Percentiles rank a stretch among this genome's conserved stretches.
These are phyloP conservation scores for Anabas testudineus DNA, from an alignment of 2,797 vertebrate genomes.

Conservation along the genomic window DNA sequence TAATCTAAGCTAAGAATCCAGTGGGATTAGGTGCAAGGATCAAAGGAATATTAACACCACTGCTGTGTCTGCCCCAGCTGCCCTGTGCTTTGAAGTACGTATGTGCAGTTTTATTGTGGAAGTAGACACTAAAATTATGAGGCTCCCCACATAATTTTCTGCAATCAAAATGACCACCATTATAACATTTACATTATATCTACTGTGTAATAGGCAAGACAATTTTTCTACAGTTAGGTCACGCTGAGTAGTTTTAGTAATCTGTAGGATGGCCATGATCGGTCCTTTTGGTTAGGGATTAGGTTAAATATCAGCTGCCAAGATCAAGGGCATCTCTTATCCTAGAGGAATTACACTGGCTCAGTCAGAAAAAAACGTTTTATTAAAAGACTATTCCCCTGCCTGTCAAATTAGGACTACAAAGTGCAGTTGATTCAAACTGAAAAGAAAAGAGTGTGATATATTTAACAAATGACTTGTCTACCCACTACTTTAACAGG, in stretches of 20 bases:
- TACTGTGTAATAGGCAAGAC: constrained; percentile 5
- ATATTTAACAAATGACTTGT: background rate
- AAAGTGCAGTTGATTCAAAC: constrained; percentile 28
- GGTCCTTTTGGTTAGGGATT: constrained; percentile 59
- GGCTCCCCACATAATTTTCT: constrained; percentile 19
- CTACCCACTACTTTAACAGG: background rate
- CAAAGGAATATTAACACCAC: constrained; percentile 80
- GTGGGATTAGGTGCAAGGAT: constrained; percentile 78
- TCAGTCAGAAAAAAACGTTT: constrained; percentile 11
- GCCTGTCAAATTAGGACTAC: constrained; percentile 18
- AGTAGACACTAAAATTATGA: constrained; percentile 27
- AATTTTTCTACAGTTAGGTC: constrained; percentile 18
- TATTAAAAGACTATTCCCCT: constrained; percentile 18
- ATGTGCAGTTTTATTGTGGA: constrained; percentile 14
- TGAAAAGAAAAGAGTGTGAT: background rate
- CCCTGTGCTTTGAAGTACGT: constrained; percentile 46
- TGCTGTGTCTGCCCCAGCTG: constrained; percentile 70
- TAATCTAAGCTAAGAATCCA: constrained; percentile 80
- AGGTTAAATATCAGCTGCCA: constrained; percentile 69
- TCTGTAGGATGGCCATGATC: constrained; percentile 34
- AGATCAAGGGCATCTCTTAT: constrained; percentile 63
- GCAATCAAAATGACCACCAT: constrained; percentile 27
- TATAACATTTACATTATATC: constrained; percentile 42
- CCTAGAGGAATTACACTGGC: constrained; percentile 31
- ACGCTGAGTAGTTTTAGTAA: constrained; percentile 35